A percentile compares a stretch with the other conserved stretches of the same genome.
Conservation (phyloP, 2,888 invertebrate species). For the Nephrocerus scutellatus region DNA sequence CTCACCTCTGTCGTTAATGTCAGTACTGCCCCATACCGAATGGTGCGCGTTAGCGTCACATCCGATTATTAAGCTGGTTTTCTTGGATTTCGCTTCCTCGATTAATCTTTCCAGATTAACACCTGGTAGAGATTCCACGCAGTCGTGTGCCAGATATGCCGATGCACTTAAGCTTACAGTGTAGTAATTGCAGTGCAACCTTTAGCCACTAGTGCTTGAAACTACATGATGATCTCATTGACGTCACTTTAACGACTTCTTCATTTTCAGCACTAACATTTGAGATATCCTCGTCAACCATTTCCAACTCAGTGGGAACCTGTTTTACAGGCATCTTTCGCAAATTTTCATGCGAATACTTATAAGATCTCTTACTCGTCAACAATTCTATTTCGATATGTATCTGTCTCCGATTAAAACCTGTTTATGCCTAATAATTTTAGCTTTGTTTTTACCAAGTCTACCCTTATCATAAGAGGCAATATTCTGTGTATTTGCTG, state of each 20-base stretch:
- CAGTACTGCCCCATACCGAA: too few species aligned
- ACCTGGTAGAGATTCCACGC: too few species aligned
- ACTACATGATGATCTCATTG: too few species aligned
- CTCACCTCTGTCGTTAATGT: too few species aligned
- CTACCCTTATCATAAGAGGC: slow-evolving; percentile 6
- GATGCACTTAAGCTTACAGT: too few species aligned
- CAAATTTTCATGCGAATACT: neutral
- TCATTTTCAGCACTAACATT: neutral
- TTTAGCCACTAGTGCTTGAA: too few species aligned
- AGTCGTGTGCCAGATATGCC: too few species aligned
- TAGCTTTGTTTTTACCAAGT: slow-evolving; percentile 11
- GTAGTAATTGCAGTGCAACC: too few species aligned
- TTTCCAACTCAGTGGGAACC: slow-evolving; percentile 3
- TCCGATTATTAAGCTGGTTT: too few species aligned
- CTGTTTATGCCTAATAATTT: slow-evolving; percentile 4
- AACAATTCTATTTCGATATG: slow-evolving; percentile 1
- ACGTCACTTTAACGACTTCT: neutral
- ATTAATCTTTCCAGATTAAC: too few species aligned
- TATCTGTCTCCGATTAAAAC: slow-evolving; percentile 1
- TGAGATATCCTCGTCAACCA: neutral
- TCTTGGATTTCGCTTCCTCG: too few species aligned
- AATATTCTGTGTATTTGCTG: slow-evolving; percentile 6
- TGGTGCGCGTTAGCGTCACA: too few species aligned
- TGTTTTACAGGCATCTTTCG: neutral
- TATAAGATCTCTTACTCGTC: neutral